Evolutionary conservation across 2,113 vertebrate genomes (phyloP).

Genomic region (Pseudopipra pipra): DNA sequence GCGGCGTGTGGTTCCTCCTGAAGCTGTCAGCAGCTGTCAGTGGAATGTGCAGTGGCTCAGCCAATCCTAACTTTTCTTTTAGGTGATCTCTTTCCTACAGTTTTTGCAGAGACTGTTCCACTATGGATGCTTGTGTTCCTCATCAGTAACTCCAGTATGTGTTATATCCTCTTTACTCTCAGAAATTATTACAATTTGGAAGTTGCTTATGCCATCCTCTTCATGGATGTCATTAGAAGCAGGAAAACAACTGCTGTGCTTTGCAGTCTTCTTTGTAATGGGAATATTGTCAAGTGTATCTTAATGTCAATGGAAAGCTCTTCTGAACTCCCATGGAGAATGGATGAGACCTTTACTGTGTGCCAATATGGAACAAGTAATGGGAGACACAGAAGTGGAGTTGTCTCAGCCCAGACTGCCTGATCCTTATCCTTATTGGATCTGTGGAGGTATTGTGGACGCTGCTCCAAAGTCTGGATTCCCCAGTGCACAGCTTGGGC

Average conservation of each 20-base stretch:
- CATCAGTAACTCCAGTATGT: constrained; percentile 46
- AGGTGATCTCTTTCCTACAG: neutral
- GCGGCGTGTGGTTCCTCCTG: neutral
- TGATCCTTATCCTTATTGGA: neutral
- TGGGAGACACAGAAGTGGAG: neutral
- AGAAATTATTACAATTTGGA: neutral
- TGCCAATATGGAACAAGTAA: neutral
- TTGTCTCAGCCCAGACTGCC: neutral
- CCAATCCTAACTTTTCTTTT: constrained; percentile 9
- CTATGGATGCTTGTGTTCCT: constrained; percentile 25
- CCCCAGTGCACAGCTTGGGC: neutral
- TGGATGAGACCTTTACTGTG: neutral
- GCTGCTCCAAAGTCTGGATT: neutral
- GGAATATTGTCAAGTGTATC: neutral
- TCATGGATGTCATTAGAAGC: neutral
- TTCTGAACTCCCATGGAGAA: neutral
- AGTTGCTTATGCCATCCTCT: neutral
- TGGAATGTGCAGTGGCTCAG: neutral
- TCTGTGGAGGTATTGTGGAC: neutral
- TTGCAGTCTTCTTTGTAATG: neutral
- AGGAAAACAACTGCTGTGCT: neutral
- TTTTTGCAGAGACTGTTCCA: constrained; percentile 23
- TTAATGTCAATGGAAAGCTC: neutral
- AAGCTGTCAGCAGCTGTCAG: neutral
- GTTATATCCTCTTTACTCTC: constrained; percentile 19